These are phyloP conservation scores for Mythimna pallens DNA, from an alignment of 2,888 invertebrate genomes.

Conservation along the genomic window DNA sequence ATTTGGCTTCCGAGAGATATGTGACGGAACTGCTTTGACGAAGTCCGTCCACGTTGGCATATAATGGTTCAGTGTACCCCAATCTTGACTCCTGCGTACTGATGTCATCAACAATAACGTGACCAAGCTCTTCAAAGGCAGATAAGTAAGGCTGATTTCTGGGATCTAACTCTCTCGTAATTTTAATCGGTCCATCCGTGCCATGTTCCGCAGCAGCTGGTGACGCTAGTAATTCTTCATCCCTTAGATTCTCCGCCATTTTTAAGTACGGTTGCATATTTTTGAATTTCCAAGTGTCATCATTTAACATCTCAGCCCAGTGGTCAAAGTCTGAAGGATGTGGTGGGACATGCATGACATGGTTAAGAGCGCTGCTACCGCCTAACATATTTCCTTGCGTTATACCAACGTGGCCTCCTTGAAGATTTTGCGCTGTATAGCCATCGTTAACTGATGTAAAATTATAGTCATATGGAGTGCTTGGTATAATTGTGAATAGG, in stretches of 20 bases:
- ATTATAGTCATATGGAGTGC: conserved; percentile 37
- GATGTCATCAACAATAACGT: conserved; percentile 53
- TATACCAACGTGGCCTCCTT: conserved; percentile 17
- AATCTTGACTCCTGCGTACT: conserved; percentile 56
- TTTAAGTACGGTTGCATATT: conserved; percentile 38
- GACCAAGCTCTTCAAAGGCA: conserved; percentile 55
- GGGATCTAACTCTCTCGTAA: conserved; percentile 37
- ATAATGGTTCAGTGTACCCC: conserved; percentile 64
- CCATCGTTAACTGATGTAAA: conserved; percentile 31
- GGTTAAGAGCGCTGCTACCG: conserved; percentile 43
- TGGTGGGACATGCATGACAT: conserved; percentile 26
- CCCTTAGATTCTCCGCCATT: conserved; percentile 51
- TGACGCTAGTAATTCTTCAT: conserved; percentile 30
- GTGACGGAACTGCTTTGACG: conserved; percentile 65
- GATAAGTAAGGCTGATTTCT: background rate
- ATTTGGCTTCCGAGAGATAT: conserved; percentile 59
- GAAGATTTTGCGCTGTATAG: conserved; percentile 28
- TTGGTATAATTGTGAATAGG: conserved; percentile 17
- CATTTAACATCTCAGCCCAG: conserved; percentile 38
- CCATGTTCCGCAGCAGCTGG: conserved; percentile 44
- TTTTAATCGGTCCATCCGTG: conserved; percentile 55
- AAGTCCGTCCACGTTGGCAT: conserved; percentile 54
- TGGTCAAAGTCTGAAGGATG: conserved; percentile 25
- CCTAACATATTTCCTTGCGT: conserved; percentile 54
- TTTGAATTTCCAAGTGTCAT: conserved; percentile 42